Base-by-base conservation (phyloP, 2,113 vertebrate species). In the Salvelinus fontinalis region DNA sequence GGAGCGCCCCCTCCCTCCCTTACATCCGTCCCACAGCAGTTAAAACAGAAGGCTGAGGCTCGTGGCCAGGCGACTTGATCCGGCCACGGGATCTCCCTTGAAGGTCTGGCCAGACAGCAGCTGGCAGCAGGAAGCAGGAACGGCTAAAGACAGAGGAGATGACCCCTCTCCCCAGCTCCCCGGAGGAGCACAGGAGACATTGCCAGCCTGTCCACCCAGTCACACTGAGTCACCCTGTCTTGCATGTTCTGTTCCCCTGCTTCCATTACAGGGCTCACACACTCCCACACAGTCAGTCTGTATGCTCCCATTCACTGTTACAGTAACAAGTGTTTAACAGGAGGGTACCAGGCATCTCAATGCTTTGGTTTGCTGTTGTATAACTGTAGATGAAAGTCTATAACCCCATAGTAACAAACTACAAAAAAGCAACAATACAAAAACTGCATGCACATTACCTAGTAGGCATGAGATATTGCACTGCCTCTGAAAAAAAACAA, bases 81-180 rank as follows among this genome's bases (percentile, higher is more conserved):
- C 84, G 71, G 76, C n/a, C 74, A 81, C 70, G 80, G 86, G 86
- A 86, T 87, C 84, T 18, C 80, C 77, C 81, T 86, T 79, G 62
- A 87, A 87, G 84, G 86, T 83, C 84, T 90, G 89, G 87, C 88
- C 89, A 88, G 83, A 90, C 59, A 87, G 87, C 90, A 91, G 90
- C 88, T 92, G 91, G 86, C 83, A 75, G 84, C 49, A 93, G 82
- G 60, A 76, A 49, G 81, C 82, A 86, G 75, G 74, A 80, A 80
- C 12, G 4, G 76, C 76, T 14, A 80, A 70, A 86, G 81, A 85
- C 82, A 82, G 86, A 90, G 84, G 81, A 90, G 85, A 90, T 73
- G 75, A 6, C 77, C 75, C 71, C 72, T 16, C 75, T 74, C 64
- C 44, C 66, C 74, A 39, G 29, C 16, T n/a, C 34, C 8, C 74